Evolutionary conservation across 2,888 invertebrate species (phyloP).

Genomic region (Choristoneura rosaceana): DNA sequence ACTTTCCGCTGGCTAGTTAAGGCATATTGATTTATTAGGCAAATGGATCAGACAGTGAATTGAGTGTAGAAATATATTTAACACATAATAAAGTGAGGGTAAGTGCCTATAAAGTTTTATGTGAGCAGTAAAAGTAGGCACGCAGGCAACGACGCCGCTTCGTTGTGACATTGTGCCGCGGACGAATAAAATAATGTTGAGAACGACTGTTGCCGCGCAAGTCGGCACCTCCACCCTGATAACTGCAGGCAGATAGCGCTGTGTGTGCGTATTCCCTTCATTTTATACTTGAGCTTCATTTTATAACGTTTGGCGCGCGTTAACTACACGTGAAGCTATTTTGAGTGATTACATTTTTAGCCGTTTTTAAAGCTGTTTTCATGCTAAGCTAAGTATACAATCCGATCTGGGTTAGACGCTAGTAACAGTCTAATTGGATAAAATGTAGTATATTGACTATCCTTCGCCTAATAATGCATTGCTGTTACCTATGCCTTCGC

Average conservation of each 20-base stretch:
- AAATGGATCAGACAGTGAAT: conserved; percentile 58
- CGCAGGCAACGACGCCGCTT: conserved; percentile 52
- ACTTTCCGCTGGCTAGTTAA: conserved; percentile 17
- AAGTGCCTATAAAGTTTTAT: conserved; percentile 65
- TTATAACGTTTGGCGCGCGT: not conserved
- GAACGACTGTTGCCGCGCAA: conserved; percentile 22
- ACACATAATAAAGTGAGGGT: conserved; percentile 62
- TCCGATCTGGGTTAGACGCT: not conserved
- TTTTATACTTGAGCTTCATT: conserved; percentile 12
- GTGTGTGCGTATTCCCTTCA: conserved; percentile 4
- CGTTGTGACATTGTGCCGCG: conserved; percentile 56
- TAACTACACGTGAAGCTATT: not conserved
- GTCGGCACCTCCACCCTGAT: conserved; percentile 27
- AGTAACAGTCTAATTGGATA: not conserved
- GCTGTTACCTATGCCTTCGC: too few species aligned
- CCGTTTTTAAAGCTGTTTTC: not conserved
- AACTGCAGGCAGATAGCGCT: conserved; percentile 29
- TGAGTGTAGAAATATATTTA: conserved; percentile 60
- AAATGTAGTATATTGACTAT: too few species aligned
- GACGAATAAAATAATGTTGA: conserved; percentile 43
- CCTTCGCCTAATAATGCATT: too few species aligned
- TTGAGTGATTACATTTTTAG: not conserved
- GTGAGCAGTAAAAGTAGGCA: conserved; percentile 60
- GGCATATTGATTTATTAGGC: conserved; percentile 50
- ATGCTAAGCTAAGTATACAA: not conserved